These are phyloP conservation scores for Darevskia mixta DNA, from an alignment of 2,797 vertebrate genomes.

Conservation along the genomic window DNA sequence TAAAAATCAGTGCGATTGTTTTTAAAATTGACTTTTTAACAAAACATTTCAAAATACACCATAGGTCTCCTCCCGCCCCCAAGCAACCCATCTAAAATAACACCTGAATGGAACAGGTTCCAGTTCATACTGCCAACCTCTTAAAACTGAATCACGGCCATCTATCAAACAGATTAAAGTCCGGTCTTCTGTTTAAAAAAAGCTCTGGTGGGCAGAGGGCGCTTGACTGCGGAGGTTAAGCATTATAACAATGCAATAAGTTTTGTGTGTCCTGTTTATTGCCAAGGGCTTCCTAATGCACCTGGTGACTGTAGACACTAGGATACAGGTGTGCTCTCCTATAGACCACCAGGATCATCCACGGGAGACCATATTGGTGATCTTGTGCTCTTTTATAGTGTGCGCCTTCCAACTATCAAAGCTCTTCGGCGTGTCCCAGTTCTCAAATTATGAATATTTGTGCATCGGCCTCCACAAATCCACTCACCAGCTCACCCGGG, in stretches of 20 bases:
- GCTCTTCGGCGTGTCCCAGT: neutral
- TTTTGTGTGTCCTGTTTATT: neutral
- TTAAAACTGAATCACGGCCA: neutral
- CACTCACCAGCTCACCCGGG: neutral
- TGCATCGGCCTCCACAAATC: neutral
- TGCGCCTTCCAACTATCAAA: neutral
- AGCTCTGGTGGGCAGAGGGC: neutral
- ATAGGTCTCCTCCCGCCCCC: neutral
- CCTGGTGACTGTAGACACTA: neutral
- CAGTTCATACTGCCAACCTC: neutral
- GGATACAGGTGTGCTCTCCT: neutral
- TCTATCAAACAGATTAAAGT: neutral
- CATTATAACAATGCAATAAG: neutral
- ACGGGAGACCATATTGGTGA: neutral
- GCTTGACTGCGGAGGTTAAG: neutral
- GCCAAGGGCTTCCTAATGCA: neutral
- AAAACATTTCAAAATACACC: neutral
- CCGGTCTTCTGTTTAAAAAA: neutral
- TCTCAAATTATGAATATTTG: slow-evolving; percentile 11
- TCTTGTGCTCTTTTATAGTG: neutral
- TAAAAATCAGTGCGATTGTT: neutral
- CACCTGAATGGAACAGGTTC: neutral
- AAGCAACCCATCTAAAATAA: neutral
- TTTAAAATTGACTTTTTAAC: neutral
- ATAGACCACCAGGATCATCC: neutral